Evolutionary conservation across 2,113 vertebrate species (phyloP), one percentile per base, ranked within the genome.

Genomic region (Erythrolamprus reginae): DNA sequence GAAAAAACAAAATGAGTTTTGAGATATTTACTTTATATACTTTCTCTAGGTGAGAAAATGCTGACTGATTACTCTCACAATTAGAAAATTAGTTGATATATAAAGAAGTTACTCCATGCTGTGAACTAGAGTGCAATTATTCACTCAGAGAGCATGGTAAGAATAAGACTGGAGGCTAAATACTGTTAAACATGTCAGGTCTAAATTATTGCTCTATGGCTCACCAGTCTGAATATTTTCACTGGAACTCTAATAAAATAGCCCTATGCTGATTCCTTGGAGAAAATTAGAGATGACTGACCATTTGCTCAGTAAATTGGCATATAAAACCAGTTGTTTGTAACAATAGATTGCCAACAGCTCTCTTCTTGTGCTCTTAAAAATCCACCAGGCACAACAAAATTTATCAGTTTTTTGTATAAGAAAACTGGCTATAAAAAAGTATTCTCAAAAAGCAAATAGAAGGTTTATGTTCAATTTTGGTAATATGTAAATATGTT

Each of bases 101-200:
- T n/a, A 91, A 93, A 90, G 50, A 26, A 82, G 84, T 55, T 77
- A 3, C 91, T 91, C 88, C 88, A 51, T 50, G 85, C 45, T 85
- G 70, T 53, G 88, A 91, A 88, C 90, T 51, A 33, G 0, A 10
- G 53, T 24, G 56, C 90, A 65, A 10, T 92, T 82, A 83, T 91
- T 88, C 82, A 48, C 1, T 8, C 51, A 58, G 45, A 53, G 92
- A 53, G 28, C n/a, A 83, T 42, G 93, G 85, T 47, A 70, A 38
- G 23, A 93, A 87, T 48, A 42, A 87, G 89, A 86, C 19, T 89
- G 92, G 92, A 88, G 88, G 89, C 92, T 84, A 45, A 92, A 70
- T 88, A 55, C 84, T 91, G 87, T 88, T 86, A 89, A 94, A 90
- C 90, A 51, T 89, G 91, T 91, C 84, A 85, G 87, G 86, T 91